phyloP scores from a whole-genome alignment of 1,140 invertebrate species.

The Arion vulgaris region DNA sequence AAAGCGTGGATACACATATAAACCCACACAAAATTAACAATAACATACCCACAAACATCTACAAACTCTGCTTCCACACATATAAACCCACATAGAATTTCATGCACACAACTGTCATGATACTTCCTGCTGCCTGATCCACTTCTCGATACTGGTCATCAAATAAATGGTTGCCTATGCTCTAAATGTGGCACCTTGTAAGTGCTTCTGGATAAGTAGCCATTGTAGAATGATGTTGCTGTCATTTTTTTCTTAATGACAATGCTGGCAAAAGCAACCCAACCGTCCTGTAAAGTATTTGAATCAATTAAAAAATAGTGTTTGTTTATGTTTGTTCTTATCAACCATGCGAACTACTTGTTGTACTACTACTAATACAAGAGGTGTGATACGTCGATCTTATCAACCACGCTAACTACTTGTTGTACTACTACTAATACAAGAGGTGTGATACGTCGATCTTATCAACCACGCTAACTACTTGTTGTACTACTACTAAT shows the following conservation, averaged over 20 bases:
- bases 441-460: too few species aligned
- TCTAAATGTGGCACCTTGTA: neutral
- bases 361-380: too few species aligned
- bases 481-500: too few species aligned
- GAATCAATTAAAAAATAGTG: neutral
- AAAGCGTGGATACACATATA: too few species aligned
- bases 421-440: too few species aligned
- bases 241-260: slow-evolving; percentile 32
- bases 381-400: too few species aligned
- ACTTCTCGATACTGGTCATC: slow-evolving; percentile 5
- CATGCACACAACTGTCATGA: slow-evolving; percentile 1
- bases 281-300: slow-evolving; percentile 7
- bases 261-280: slow-evolving; percentile 4
- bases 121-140: slow-evolving; percentile 16
- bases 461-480: too few species aligned
- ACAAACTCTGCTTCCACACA: too few species aligned
- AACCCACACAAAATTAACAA: neutral
- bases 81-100: too few species aligned
- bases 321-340: too few species aligned
- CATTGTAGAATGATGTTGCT: slow-evolving; percentile 28
- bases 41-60: neutral
- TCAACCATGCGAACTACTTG: too few species aligned
- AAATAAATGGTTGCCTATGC: slow-evolving; percentile 21
- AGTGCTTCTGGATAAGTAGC: slow-evolving; percentile 21
- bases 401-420: too few species aligned